A percentile compares a stretch with the other conserved stretches of the same genome.
Evolutionary conservation across 2,113 vertebrate species (phyloP).

Genomic region (Gymnocephalus cernua): DNA sequence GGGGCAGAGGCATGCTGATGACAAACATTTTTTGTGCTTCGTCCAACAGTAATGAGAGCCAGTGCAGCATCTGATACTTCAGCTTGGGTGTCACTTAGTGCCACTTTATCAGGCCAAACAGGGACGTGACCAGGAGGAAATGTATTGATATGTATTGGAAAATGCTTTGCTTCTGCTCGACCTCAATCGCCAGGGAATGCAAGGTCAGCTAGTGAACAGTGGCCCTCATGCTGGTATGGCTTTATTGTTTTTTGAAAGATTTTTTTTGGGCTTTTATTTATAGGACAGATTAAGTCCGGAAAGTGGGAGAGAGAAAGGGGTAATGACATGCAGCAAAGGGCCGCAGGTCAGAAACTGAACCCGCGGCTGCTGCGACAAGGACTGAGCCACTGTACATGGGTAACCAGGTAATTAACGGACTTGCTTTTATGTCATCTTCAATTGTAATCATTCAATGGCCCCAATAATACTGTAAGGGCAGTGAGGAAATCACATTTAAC

Average conservation of each 20-base stretch:
- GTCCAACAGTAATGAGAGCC: neutral
- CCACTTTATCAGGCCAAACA: neutral
- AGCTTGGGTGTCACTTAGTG: neutral
- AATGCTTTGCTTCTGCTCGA: conserved; percentile 16
- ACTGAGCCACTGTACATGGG: no score
- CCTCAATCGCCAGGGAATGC: conserved; percentile 5
- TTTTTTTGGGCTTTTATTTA: no score
- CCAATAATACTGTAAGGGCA: neutral
- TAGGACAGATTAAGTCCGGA: no score
- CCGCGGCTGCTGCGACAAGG: no score
- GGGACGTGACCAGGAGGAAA: neutral
- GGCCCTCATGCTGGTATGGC: neutral
- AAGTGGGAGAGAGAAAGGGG: no score
- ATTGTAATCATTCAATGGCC: neutral
- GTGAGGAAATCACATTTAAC: neutral
- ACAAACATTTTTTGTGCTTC: neutral
- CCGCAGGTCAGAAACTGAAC: no score
- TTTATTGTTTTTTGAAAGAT: neutral
- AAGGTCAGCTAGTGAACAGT: neutral
- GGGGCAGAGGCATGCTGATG: neutral
- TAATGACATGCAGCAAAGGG: no score
- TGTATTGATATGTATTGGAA: conserved; percentile 3
- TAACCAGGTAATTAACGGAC: neutral
- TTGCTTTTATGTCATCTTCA: neutral
- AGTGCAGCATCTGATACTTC: neutral